Base-by-base conservation (phyloP, 2,888 invertebrate genomes). In the Drosophila ustulata region DNA sequence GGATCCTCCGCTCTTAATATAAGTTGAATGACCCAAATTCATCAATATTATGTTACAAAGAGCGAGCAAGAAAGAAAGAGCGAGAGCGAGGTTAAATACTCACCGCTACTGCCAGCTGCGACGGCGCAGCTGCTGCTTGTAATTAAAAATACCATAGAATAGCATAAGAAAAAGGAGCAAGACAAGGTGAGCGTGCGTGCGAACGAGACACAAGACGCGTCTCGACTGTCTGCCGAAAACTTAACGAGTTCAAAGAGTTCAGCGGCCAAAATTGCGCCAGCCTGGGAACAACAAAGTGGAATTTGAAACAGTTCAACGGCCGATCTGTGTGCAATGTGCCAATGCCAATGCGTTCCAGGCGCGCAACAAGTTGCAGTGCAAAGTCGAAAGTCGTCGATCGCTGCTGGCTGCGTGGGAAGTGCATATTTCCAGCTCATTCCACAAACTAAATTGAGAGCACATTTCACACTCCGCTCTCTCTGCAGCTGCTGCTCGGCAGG, bases 11-110 rank as follows among this genome's bases (percentile, higher is more conserved):
- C 61, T 45, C 25, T 45, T 28, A n/a, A n/a, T n/a, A n/a, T n/a
- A 55, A 59, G 86, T 86, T 88, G 87, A 85, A 89, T 87, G 85
- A 87, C 89, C 85, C 67, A 83, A 74, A 75, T 82, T 65, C 50
- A 30, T 47, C 57, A 69, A 81, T 81, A 87, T 87, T 79, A 64
- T 68, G 57, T 79, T 83, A 74, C 80, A 75, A 53, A n/a, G 30
- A 43, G 46, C 7, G 47, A 55, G 34, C 57, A 32, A 43, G 50
- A 51, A 52, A 3, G 18, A n/a, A 52, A 59, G 43, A 43, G 49
- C 11, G 32, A 25, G n/a, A 50, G 47, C 30, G 23, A 75, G 78
- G 75, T 86, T 77, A 71, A 84, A 70, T 78, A 83, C 63, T 78
- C 75, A 70, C n/a, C n/a, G 70, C 50, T 49, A 62, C 69, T 49